These are phyloP conservation scores for Pristis pectinata DNA, from an alignment of 2,797 vertebrate genomes.

Conservation along the genomic window DNA sequence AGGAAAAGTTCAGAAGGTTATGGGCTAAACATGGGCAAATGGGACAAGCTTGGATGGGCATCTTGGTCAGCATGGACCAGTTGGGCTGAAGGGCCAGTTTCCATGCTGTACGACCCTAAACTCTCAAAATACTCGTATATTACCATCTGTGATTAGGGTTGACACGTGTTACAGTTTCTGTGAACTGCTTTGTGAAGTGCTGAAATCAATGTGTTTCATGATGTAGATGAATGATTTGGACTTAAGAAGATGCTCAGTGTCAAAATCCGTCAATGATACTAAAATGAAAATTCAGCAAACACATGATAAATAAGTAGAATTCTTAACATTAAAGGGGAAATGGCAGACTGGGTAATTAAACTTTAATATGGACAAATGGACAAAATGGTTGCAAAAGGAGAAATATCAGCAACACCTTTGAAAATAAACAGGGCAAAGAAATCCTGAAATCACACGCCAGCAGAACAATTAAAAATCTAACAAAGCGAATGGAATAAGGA, in stretches of 20 bases:
- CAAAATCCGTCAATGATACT: neutral
- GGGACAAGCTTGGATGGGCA: too few relatives aligned
- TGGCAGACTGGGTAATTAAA: too few relatives aligned
- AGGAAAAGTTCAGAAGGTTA: too few relatives aligned
- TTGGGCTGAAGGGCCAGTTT: too few relatives aligned
- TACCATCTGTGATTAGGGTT: neutral
- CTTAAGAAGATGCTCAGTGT: neutral
- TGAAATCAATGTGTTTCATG: neutral
- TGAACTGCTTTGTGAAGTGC: neutral
- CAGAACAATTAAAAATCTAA: neutral
- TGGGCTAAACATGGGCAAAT: too few relatives aligned
- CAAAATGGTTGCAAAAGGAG: too few relatives aligned
- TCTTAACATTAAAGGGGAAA: too few relatives aligned
- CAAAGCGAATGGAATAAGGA: neutral
- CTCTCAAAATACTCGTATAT: neutral
- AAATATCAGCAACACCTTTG: too few relatives aligned
- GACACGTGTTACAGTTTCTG: neutral
- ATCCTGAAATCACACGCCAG: neutral
- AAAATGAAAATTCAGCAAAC: neutral
- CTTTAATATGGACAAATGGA: too few relatives aligned
- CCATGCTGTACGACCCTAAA: neutral
- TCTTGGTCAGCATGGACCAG: too few relatives aligned
- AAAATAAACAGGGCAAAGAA: too few relatives aligned
- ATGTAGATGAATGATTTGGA: neutral
- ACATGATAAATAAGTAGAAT: too few relatives aligned